Evolutionary conservation across 2,113 vertebrate genomes (phyloP), one percentile per base, ranked within the genome.

Genomic region (Gallinago paraguaiae): DNA sequence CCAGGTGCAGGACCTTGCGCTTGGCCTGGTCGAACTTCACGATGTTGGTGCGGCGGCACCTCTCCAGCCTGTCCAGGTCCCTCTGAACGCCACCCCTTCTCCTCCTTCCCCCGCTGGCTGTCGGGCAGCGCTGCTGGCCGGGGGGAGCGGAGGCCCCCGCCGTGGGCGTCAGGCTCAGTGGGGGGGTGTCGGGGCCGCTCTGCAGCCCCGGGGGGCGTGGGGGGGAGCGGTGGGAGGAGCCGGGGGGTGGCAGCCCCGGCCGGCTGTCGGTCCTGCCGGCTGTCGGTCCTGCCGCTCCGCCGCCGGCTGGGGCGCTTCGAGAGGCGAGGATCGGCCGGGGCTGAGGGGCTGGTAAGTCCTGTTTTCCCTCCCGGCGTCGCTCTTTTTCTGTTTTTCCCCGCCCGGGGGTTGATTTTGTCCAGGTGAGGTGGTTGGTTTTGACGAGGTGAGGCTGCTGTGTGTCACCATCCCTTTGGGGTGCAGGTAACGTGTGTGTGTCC

Each of bases 91-190:
- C 60, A 11, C 27, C 60, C 60, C 60, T 39, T 63, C 60, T 10
- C 6, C 25, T 2, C 24, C 83, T 2, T 20, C 1, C 31, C 71
- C 41, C 2, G 41, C n/a, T 9, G 30, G 2, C 23, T 2, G 64
- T 50, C 6, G 54, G 60, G 63, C 17, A 30, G 27, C 2, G 4
- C 19, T 23, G 18, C 68, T 28, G 7, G 17, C 18, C 12, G 67
- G 46, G 17, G 35, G 30, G 25, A 31, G 24, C 8, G 10, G 60
- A 50, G 39, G 9, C 37, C 24, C 15, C 61, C 27, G n/a, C 43
- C 9, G 6, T 20, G 19, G 19, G 28, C 39, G 27, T 24, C 31
- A 8, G 59, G 35, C 59, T 61, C 3, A 7, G 28, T 20, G 33
- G 19, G 17, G 33, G 46, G 45, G 51, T 35, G 50, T 33, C 7